Percentiles rank a stretch among this genome's conserved stretches.
Conservation (phyloP, 2,113 vertebrate species). For the Orientallactaga bullata region DNA sequence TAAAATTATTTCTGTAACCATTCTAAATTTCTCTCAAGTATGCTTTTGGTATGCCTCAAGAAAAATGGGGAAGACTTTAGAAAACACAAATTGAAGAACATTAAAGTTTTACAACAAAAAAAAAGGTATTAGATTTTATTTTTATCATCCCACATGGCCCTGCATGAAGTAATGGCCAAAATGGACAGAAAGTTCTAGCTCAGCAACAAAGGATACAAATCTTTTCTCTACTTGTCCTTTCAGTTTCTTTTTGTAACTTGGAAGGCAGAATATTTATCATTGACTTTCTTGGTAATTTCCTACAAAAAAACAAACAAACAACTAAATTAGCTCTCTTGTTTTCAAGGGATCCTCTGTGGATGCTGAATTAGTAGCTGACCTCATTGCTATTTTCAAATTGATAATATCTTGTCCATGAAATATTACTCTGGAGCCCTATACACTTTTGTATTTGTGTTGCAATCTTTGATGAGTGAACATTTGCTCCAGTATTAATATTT, state of each 20-base stretch:
- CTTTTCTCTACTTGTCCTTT: neutral
- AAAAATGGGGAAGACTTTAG: neutral
- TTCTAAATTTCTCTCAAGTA: slow-evolving; percentile 24
- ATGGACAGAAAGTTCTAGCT: neutral
- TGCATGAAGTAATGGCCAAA: neutral
- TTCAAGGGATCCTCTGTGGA: neutral
- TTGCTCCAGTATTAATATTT: slow-evolving; percentile 48
- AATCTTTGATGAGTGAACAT: slow-evolving; percentile 49
- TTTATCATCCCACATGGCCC: neutral
- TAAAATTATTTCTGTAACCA: slow-evolving; percentile 20
- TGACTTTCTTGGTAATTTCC: slow-evolving; percentile 36
- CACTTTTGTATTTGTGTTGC: slow-evolving; percentile 35
- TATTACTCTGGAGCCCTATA: neutral
- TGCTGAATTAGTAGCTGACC: slow-evolving; percentile 43
- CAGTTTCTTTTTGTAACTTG: neutral
- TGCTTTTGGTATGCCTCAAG: neutral
- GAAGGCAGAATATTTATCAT: slow-evolving; percentile 19
- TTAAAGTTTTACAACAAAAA: slow-evolving; percentile 27
- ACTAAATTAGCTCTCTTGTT: slow-evolving; percentile 40
- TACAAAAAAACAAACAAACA: neutral
- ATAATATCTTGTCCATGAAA: slow-evolving; percentile 54
- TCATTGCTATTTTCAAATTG: slow-evolving; percentile 61
- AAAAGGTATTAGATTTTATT: neutral
- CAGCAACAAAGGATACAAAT: slow-evolving; percentile 40
- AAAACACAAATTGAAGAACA: neutral